A percentile compares a stretch with the other conserved stretches of the same genome.
Evolutionary conservation across 2,888 invertebrate species (phyloP).

Genomic region (Phengaris arion): DNA sequence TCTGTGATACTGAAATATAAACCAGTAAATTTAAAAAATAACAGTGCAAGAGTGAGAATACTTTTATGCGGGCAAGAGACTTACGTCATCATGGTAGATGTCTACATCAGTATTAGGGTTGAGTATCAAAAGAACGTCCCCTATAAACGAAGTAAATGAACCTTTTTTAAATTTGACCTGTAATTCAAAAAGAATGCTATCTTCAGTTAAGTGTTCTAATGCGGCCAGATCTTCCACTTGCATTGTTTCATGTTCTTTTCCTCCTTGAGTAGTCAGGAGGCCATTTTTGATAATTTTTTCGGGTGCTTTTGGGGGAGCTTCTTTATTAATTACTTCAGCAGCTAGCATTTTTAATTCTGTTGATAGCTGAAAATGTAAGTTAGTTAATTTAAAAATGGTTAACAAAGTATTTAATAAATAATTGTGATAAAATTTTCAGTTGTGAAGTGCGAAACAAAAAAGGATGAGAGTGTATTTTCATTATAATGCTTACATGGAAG

Average conservation of each 20-base stretch:
- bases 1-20: slow-evolving; percentile 83
- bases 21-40: slow-evolving; percentile 11
- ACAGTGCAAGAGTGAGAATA: not conserved
- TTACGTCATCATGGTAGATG: slow-evolving; percentile 86
- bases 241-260: slow-evolving; percentile 84
- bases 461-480: not conserved
- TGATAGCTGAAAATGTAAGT: slow-evolving; percentile 76
- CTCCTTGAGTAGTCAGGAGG: slow-evolving; percentile 69
- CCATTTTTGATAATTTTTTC: slow-evolving; percentile 76
- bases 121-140: slow-evolving; percentile 87
- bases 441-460: not conserved
- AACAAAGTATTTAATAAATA: not conserved
- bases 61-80: slow-evolving; percentile 39
- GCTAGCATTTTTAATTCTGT: slow-evolving; percentile 84
- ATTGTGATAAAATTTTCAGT: too few species aligned
- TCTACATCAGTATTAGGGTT: slow-evolving; percentile 88
- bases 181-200: slow-evolving; percentile 83
- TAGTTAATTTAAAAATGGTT: not conserved
- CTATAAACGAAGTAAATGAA: slow-evolving; percentile 87
- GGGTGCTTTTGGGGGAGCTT: slow-evolving; percentile 58
- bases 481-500: slow-evolving; percentile 80
- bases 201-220: slow-evolving; percentile 86
- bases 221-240: slow-evolving; percentile 91
- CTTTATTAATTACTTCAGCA: slow-evolving; percentile 62
- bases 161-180: slow-evolving; percentile 84